Evolutionary conservation across 2,888 invertebrate species (phyloP), one percentile per base, ranked within the genome.

Genomic region (Empis livida): DNA sequence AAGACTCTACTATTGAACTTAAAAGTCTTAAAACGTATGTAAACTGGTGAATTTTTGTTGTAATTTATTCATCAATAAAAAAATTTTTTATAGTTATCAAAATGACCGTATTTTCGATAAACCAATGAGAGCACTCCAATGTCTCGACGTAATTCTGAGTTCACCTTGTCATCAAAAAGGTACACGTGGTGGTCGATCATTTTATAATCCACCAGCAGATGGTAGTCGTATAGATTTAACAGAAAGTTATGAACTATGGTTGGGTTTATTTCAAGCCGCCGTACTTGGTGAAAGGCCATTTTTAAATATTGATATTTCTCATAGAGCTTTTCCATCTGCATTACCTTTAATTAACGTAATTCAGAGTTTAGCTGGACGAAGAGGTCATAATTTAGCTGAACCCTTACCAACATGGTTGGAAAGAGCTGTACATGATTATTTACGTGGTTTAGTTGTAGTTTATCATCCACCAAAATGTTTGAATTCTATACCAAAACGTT

Each of bases 231-330:
- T 51, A 1, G 73, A 74, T 60, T 72, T 97, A 10, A 80, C 84
- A 0, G 82, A 80, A 43, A 92, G 94, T 0, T 73, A 90, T 58
- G 90, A 94, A 64, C 80, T 95, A 61, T 94, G 94, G 85, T 80
- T 86, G 49, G 97, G 97, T 6, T 79, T 92, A 1, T 97, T 89
- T 71, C 94, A 95, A 67, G 87, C 90, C 10, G 90, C 92, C 0
- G 79, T 92, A 52, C 79, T 95, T 45, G 93, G 93, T 11, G 87
- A 90, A 77, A 80, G 78, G 56, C 86, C 89, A 45, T 85, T 84
- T 65, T 70, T 99, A 37, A 97, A 97, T 66, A 81, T 97, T 48
- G 96, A 97, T 69, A 86, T 88, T 37, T 80, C 84, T 0, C 84
- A 89, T 60, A 88, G 88, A 65, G 84, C 82, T 1, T 88, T 89